A percentile compares a stretch with the other conserved stretches of the same genome.
Evolutionary conservation across 1,140 invertebrate genomes (phyloP).

Genomic region (Acromyrmex charruanus): DNA sequence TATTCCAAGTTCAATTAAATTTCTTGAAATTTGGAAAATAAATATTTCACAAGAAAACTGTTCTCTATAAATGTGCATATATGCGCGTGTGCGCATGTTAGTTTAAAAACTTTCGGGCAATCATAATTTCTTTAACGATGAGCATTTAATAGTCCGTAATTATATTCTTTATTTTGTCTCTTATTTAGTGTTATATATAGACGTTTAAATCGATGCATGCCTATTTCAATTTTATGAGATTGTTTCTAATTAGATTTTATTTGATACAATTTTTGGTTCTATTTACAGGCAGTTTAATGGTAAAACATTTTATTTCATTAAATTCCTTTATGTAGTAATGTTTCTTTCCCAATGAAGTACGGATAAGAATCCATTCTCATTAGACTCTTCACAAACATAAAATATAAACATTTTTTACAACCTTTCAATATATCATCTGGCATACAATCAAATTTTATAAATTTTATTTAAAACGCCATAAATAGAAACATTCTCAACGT

Average conservation of each 20-base stretch:
- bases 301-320: conserved; percentile 14
- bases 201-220: not conserved
- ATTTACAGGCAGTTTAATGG: not conserved
- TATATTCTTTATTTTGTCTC: not conserved
- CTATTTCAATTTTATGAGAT: not conserved
- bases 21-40: conserved; percentile 48
- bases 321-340: not conserved
- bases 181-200: not conserved
- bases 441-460: not conserved
- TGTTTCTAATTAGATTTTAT: not conserved
- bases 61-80: not conserved
- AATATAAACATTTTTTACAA: not conserved
- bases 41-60: conserved; percentile 35
- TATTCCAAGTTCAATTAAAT: conserved; percentile 42
- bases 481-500: conserved; percentile 14
- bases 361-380: not conserved
- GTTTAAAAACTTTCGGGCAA: not conserved
- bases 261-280: not conserved
- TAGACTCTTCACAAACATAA: not conserved
- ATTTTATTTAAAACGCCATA: not conserved
- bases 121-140: not conserved
- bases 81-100: not conserved
- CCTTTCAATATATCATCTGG: not conserved
- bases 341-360: not conserved
- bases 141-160: conserved; percentile 3